Base-by-base conservation (phyloP, 35 echinoderm and acorn worm species). In the Heliocidaris erythrogramma region DNA sequence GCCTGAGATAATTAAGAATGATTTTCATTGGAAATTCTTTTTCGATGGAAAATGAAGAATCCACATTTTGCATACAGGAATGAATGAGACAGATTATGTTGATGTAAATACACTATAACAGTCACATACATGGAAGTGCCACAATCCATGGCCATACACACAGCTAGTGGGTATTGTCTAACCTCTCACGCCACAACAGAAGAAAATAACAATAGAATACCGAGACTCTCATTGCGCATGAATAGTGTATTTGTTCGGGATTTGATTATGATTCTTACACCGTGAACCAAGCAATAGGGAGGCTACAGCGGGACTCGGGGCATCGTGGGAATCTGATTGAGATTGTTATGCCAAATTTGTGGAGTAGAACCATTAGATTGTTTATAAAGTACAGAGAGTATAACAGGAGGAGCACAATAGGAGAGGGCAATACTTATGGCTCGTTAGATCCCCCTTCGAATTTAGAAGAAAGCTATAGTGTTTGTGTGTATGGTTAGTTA, bases 311-410 rank as follows among this genome's bases (percentile, higher is more conserved):
- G 27, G 65, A 24, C 14, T 14, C 14, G 7, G 24, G 61, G 65
- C 14, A 78, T 78, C 65, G 65, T 78, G 65, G 65, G 65, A 78
- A 78, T 78, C 21, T 21, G 65, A 27, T n/a, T 78, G 4, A 27
- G 65, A 78, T 78, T 78, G 27, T 78, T 78, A 78, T n/a, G 65
- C 65, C 65, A 78, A 18, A n/a, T 78, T 78, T 78, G n/a, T 78
- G 65, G 65, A n/a, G 65, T 24, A 78, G 65, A 78, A 78, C 65
- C 65, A 78, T 78, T 4, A 78, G 4, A 27, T 78, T 27, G 65
- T 78, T 21, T 78, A 78, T n/a, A 78, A 78, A 78, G 5, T 4
- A 27, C 18, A 5, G 18, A 18, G 18, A 21, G 65, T 78, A n/a
- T n/a, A 71, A 0, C 61, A 24, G 61, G 17, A 27, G 65, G 6